A percentile compares a stretch with the other conserved stretches of the same genome.
These are phyloP conservation scores for Pediacus dermestoides DNA, from an alignment of 2,888 invertebrate species.

Conservation along the genomic window DNA sequence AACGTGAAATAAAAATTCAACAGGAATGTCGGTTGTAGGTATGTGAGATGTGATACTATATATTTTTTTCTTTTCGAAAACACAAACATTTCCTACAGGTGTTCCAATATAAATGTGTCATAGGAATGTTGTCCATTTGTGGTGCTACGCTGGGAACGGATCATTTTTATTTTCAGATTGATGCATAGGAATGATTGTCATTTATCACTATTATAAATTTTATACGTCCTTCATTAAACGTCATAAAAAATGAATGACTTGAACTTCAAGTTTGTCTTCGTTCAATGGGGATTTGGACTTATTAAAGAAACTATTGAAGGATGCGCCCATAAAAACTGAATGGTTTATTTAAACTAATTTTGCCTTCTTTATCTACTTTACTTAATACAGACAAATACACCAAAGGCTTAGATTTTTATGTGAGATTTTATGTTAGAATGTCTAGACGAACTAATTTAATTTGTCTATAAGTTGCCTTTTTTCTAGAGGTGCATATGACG, in stretches of 20 bases:
- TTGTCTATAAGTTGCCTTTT: no score
- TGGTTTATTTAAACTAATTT: conserved; percentile 13
- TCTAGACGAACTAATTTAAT: conserved; percentile 11
- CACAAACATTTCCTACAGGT: conserved; percentile 31
- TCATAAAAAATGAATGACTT: conserved; percentile 11
- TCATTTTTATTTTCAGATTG: conserved; percentile 17
- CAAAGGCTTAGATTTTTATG: conserved; percentile 7
- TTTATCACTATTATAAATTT: conserved; percentile 10
- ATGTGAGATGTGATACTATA: conserved; percentile 28
- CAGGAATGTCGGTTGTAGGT: conserved; percentile 33
- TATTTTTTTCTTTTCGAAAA: no score
- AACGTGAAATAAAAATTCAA: conserved; percentile 24
- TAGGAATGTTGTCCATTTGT: conserved; percentile 26
- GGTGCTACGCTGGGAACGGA: conserved; percentile 23
- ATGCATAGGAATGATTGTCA: conserved; percentile 7
- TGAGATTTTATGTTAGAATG: no score
- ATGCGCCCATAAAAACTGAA: conserved; percentile 10
- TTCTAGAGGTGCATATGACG: no score
- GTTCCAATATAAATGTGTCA: conserved; percentile 33
- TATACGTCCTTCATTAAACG: conserved; percentile 11
- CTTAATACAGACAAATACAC: background rate
- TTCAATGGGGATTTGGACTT: conserved; percentile 9
- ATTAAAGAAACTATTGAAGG: conserved; percentile 10
- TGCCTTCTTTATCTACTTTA: background rate
- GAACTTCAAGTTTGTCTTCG: no score